Conservation (phyloP, 1,140 invertebrate genomes). For the Sogatella furcifera region DNA sequence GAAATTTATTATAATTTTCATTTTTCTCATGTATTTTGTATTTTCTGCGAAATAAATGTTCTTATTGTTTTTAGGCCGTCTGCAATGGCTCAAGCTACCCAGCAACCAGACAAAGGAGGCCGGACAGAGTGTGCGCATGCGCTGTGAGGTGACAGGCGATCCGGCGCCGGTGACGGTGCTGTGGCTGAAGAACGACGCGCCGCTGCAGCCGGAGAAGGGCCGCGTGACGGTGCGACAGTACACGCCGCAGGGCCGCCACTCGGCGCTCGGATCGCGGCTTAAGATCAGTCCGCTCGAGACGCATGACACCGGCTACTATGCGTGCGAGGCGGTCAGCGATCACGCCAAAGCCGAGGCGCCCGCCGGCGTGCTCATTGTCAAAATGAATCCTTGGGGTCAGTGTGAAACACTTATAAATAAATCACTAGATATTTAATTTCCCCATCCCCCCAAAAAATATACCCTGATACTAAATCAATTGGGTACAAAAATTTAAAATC, state of each 20-base stretch:
- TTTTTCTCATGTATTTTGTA: too few relatives aligned
- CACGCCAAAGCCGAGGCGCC: conserved; percentile 46
- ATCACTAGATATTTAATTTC: background rate
- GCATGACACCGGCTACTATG: conserved; percentile 56
- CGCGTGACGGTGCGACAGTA: conserved; percentile 29
- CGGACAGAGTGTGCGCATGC: conserved; percentile 46
- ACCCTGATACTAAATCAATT: too few relatives aligned
- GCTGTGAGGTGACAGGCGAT: conserved; percentile 57
- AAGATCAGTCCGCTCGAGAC: conserved; percentile 48
- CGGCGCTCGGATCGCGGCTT: conserved; percentile 36
- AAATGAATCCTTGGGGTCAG: conserved; percentile 28
- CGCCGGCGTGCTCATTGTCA: conserved; percentile 46
- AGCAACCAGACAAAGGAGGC: conserved; percentile 49
- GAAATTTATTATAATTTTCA: too few relatives aligned
- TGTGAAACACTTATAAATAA: too few relatives aligned
- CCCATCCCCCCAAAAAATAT: too few relatives aligned
- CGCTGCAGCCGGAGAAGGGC: conserved; percentile 40
- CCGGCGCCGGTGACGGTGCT: conserved; percentile 43
- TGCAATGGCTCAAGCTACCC: conserved; percentile 28
- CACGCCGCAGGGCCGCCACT: background rate
- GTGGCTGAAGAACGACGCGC: conserved; percentile 59
- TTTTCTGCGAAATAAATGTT: too few relatives aligned
- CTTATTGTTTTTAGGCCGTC: conserved; percentile 15
- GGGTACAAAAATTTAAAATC: too few relatives aligned
- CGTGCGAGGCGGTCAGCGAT: conserved; percentile 51